Percentiles rank a stretch among this genome's conserved stretches.
phyloP scores from a whole-genome alignment of 2,888 invertebrate species.

The Dynastes hyllus region DNA sequence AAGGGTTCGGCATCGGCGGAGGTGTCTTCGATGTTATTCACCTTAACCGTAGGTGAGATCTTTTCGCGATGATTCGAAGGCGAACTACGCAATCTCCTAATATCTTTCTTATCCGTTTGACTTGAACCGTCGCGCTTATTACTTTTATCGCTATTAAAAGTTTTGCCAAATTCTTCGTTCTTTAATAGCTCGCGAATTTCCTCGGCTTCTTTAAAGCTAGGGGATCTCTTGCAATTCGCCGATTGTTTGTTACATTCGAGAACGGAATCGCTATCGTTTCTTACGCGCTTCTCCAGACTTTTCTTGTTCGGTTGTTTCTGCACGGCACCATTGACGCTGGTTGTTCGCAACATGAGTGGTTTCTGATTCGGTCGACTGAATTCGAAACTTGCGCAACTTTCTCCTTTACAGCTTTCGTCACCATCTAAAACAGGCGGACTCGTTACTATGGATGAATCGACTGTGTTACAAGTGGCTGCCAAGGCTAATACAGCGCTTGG shows the following conservation, averaged over 20 bases:
- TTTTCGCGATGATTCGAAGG: conserved; percentile 72
- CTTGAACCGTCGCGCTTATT: conserved; percentile 78
- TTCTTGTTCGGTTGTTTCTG: conserved; percentile 62
- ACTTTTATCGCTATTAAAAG: conserved; percentile 74
- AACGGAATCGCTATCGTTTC: conserved; percentile 68
- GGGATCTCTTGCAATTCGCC: conserved; percentile 68
- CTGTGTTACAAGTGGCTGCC: conserved; percentile 71
- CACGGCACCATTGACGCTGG: conserved; percentile 62
- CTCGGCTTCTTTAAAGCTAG: conserved; percentile 71
- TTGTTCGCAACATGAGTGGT: conserved; percentile 64
- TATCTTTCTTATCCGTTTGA: conserved; percentile 80
- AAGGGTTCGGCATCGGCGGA: conserved; percentile 77
- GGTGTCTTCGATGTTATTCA: conserved; percentile 73
- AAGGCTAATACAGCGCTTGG: conserved; percentile 76
- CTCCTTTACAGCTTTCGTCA: conserved; percentile 77
- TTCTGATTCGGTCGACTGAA: conserved; percentile 71
- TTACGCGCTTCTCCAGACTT: conserved; percentile 66
- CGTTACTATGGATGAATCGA: conserved; percentile 72
- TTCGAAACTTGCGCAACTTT: conserved; percentile 79
- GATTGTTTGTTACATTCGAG: conserved; percentile 69
- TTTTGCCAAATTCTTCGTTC: conserved; percentile 72
- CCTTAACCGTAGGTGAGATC: conserved; percentile 64
- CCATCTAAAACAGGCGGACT: conserved; percentile 76
- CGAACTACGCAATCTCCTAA: conserved; percentile 72
- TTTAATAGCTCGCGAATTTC: conserved; percentile 67